Evolutionary conservation across 2,797 vertebrate species (phyloP).

Genomic region (Balearica regulorum): DNA sequence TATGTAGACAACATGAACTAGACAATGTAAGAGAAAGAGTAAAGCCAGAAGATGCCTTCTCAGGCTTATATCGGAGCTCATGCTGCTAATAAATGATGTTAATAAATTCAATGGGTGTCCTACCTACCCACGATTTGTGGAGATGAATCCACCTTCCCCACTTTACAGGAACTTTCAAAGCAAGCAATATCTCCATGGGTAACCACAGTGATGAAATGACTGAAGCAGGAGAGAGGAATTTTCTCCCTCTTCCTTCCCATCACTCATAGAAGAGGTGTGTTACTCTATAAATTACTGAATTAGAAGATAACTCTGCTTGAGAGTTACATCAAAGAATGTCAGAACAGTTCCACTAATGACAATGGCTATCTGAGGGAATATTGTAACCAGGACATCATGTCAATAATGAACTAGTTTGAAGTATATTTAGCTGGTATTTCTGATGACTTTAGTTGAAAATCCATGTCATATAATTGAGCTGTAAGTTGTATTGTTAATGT

Average conservation of each 20-base stretch:
- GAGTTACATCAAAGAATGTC: not conserved
- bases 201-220: not conserved
- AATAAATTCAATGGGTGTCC: not conserved
- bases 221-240: not conserved
- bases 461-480: not conserved
- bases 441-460: slow-evolving; percentile 31
- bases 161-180: not conserved
- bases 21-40: not conserved
- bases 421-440: slow-evolving; percentile 31
- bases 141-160: not conserved
- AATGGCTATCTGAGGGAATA: not conserved
- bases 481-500: not conserved
- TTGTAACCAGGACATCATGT: not conserved
- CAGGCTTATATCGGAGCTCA: not conserved
- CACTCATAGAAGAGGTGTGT: not conserved
- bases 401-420: slow-evolving; percentile 18
- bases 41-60: not conserved
- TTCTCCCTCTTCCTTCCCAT: not conserved
- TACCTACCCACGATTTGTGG: not conserved
- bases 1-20: not conserved
- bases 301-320: not conserved
- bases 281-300: not conserved
- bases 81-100: not conserved
- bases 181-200: not conserved
- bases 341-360: not conserved